Percentiles rank a stretch among this genome's conserved stretches.
These are phyloP conservation scores for Cyclina sinensis DNA, from an alignment of 1,140 invertebrate genomes.

Conservation along the genomic window DNA sequence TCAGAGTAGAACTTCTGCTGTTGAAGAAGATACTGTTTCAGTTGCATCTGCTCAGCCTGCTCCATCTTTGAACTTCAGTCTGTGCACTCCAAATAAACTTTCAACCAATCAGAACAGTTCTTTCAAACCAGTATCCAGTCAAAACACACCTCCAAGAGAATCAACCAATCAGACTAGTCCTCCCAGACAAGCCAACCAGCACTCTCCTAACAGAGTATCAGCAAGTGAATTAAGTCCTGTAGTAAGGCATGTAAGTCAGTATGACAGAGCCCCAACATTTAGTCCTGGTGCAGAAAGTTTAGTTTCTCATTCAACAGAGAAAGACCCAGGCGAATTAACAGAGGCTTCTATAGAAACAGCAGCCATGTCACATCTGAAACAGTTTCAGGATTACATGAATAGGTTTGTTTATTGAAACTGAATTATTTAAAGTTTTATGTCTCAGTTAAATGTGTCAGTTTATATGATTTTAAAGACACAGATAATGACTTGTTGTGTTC, in stretches of 20 bases:
- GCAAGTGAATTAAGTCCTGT: conserved; percentile 49
- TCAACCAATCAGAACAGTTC: conserved; percentile 51
- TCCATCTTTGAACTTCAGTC: conserved; percentile 46
- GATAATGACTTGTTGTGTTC: too few relatives aligned
- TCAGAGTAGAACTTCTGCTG: conserved; percentile 21
- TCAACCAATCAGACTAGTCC: conserved; percentile 27
- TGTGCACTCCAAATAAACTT: conserved; percentile 12
- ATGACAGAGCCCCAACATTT: conserved; percentile 8
- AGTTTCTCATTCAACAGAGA: conserved; percentile 56
- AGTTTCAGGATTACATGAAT: conserved; percentile 71
- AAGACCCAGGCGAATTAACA: conserved; percentile 18
- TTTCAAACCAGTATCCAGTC: conserved; percentile 45
- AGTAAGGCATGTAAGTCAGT: neutral
- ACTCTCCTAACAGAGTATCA: neutral
- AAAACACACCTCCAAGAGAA: conserved; percentile 29
- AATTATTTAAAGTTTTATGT: too few relatives aligned
- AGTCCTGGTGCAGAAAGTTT: conserved; percentile 53
- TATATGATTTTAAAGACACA: too few relatives aligned
- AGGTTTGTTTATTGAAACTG: conserved; percentile 60
- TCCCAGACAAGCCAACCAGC: conserved; percentile 29
- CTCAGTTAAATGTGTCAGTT: too few relatives aligned
- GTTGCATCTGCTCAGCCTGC: neutral
- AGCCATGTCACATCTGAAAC: conserved; percentile 49
- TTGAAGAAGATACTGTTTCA: conserved; percentile 15
- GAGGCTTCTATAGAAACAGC: conserved; percentile 34